Conservation (phyloP, 2,113 vertebrate species). For the Megaptera novaeangliae region DNA sequence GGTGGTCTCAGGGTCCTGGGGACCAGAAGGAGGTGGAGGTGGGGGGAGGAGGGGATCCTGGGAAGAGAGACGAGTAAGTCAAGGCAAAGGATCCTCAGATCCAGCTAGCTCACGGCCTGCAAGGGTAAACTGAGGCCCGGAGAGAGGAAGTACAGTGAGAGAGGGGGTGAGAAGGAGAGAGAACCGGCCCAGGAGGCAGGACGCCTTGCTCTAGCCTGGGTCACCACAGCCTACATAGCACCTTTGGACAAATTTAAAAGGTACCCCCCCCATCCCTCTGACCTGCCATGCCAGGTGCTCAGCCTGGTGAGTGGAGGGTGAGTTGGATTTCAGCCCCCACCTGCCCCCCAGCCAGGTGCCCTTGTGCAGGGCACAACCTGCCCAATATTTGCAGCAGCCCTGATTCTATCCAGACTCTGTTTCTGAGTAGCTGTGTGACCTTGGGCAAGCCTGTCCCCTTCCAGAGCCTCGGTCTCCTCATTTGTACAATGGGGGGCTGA, state of each 20-base stretch:
- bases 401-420: not conserved
- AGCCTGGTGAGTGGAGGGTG: fast-evolving
- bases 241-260: not conserved
- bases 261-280: not conserved
- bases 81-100: not conserved
- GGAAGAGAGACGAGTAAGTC: not conserved
- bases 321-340: not conserved
- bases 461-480: not conserved
- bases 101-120: not conserved
- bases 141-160: not conserved
- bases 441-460: not conserved
- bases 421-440: not conserved
- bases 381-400: not conserved
- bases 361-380: not conserved
- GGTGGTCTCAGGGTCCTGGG: not conserved
- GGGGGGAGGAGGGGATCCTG: not conserved
- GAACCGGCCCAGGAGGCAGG: not conserved
- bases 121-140: not conserved
- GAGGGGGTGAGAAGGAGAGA: not conserved
- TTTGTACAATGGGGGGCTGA: not conserved
- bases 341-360: not conserved
- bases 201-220: not conserved
- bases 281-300: not conserved
- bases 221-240: not conserved
- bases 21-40: not conserved